Evolutionary conservation across 1,140 invertebrate species (phyloP).

Genomic region (Liolophura sinensis): DNA sequence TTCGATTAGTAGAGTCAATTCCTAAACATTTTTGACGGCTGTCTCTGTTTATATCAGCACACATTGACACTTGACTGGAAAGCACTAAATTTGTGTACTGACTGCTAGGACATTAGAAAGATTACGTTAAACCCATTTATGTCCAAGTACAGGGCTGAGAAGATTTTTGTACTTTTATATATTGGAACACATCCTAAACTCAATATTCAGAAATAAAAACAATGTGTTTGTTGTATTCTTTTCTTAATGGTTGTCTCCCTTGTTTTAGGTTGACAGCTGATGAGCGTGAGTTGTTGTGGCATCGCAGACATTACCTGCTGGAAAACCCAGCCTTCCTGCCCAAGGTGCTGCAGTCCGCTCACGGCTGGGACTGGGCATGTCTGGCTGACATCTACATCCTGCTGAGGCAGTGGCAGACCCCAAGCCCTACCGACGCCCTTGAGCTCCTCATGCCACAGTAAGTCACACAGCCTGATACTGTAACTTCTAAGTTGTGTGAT

Average conservation of each 20-base stretch:
- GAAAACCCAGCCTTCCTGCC: constrained; percentile 84
- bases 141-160: neutral
- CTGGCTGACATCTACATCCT: constrained; percentile 84
- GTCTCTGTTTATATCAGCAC: too few relatives aligned
- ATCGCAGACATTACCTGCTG: constrained; percentile 88
- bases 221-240: neutral
- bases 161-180: neutral
- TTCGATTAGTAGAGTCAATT: too few relatives aligned
- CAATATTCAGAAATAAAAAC: neutral
- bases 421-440: constrained; percentile 85
- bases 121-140: neutral
- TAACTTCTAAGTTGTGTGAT: too few relatives aligned
- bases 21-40: too few relatives aligned
- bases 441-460: constrained; percentile 90
- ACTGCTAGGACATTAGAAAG: neutral
- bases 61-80: too few relatives aligned
- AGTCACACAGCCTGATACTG: constrained; percentile 27
- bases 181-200: neutral
- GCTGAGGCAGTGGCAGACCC: constrained; percentile 77
- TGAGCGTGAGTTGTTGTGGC: constrained; percentile 85
- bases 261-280: constrained; percentile 50
- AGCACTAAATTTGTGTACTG: neutral
- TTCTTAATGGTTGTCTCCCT: neutral
- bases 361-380: constrained; percentile 70
- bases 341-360: constrained; percentile 86